Base-by-base conservation (phyloP, 2,888 invertebrate species). In the Torymus aiolomorphi region DNA sequence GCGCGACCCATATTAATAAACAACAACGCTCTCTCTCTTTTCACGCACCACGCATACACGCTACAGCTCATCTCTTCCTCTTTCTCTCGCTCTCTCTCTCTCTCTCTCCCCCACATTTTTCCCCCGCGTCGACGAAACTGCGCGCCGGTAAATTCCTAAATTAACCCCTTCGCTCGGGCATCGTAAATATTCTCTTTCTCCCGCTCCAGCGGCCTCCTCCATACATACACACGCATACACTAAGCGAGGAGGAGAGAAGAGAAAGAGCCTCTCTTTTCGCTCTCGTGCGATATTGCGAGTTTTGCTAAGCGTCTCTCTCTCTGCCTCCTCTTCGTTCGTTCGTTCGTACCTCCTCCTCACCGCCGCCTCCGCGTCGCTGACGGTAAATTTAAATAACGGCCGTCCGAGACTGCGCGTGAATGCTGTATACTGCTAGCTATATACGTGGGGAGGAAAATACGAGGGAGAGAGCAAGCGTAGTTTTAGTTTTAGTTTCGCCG, bases 311-410 rank as follows among this genome's bases (percentile, higher is more conserved):
- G 42, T 42, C 42, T 59, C 57, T 13, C 61, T 62, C 71, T n/a
- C n/a, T 59, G 49, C 49, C 49, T 70, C 61, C 42, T 42, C 42
- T 42, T 42, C 42, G 42, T 42, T 42, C 42, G 42, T 42, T 42
- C 42, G 42, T 42, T 42, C 42, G 42, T 42, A 42, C 42, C 42
- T 42, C 42, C 42, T 42, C 42, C 11, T 13, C 67, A 49, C 5
- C 20, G 2, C 13, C 10, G 51, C 24, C 72, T n/a, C n/a, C 49
- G 49, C 59, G 61, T 18, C 61, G 18, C 67, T 4, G 70, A 56
- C 70, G 75, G 79, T 79, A 79, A 79, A 79, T 79, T 79, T 75
- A 79, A 79, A 79, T 79, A 79, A 79, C 74, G 69, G 75, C 74
- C 70, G 73, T 52, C 13, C 18, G 59, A 10, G 61, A 49, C 78